phyloP scores from a whole-genome alignment of 2,888 invertebrate genomes.

The Acleris holmiana region DNA sequence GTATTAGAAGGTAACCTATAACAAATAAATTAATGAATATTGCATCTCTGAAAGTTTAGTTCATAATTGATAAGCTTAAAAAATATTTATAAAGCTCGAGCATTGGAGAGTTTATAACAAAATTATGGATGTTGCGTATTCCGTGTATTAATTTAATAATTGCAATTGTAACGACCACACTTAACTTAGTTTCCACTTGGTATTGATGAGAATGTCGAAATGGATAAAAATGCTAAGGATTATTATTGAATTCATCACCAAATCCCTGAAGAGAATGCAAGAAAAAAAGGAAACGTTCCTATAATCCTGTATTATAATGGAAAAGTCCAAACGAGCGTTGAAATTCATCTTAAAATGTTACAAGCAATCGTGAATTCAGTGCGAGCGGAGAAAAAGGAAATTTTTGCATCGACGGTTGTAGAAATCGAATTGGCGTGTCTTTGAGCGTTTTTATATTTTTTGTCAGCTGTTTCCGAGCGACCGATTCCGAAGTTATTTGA shows the following conservation, averaged over 20 bases:
- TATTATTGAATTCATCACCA: constrained; percentile 11
- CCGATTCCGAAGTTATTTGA: constrained; percentile 18
- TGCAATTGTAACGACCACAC: too few relatives aligned
- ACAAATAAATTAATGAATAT: too few relatives aligned
- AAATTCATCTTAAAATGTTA: constrained; percentile 37
- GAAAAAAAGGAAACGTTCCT: constrained; percentile 22
- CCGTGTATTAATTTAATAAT: too few relatives aligned
- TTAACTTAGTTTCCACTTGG: too few relatives aligned
- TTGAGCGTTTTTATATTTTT: constrained; percentile 32
- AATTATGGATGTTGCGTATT: too few relatives aligned
- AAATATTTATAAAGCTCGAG: too few relatives aligned
- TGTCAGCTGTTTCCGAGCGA: constrained; percentile 34
- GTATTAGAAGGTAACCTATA: too few relatives aligned
- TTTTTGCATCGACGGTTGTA: constrained; percentile 59
- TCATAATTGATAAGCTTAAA: too few relatives aligned
- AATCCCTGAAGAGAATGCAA: constrained; percentile 9
- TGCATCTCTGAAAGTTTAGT: too few relatives aligned
- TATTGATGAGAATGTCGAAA: too few relatives aligned
- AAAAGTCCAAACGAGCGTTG: constrained; percentile 30
- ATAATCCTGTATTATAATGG: constrained; percentile 28
- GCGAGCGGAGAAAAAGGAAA: constrained; percentile 41
- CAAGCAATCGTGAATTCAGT: constrained; percentile 33
- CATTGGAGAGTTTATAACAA: too few relatives aligned
- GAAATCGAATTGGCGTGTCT: constrained; percentile 53
- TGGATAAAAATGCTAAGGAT: too few relatives aligned